These are phyloP conservation scores for Saimiri boliviensis DNA, from an alignment of 2,113 vertebrate genomes.

Conservation along the genomic window DNA sequence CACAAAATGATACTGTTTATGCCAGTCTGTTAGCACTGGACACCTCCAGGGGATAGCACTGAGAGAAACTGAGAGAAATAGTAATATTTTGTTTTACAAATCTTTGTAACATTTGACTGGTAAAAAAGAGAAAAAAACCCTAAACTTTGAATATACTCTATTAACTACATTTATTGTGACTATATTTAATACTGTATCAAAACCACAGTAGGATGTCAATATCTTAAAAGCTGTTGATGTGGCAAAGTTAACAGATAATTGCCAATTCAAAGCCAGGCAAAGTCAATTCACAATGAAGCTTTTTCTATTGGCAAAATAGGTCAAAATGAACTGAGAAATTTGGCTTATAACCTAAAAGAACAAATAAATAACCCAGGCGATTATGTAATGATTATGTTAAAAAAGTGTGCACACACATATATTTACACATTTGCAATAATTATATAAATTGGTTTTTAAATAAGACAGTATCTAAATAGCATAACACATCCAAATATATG, in stretches of 20 bases:
- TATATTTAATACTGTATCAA: background rate
- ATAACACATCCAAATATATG: background rate
- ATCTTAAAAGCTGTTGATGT: background rate
- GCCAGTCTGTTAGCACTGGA: background rate
- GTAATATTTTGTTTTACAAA: background rate
- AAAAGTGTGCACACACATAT: background rate
- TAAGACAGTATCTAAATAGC: background rate
- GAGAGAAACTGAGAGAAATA: background rate
- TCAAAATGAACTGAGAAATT: background rate
- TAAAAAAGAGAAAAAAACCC: background rate
- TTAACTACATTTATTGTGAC: background rate
- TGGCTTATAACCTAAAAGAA: background rate
- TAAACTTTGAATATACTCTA: background rate
- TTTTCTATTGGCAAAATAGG: background rate
- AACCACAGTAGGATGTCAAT: background rate
- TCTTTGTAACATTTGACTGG: background rate
- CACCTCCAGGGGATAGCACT: background rate
- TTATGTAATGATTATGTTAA: background rate
- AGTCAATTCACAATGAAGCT: background rate
- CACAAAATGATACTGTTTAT: background rate
- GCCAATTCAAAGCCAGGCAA: background rate
- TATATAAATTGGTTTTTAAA: background rate
- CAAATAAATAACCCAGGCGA: background rate
- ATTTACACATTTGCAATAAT: background rate
- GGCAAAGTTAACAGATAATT: slow-evolving; percentile 6